Evolutionary conservation across 2,797 vertebrate genomes (phyloP).

Genomic region (Rhinogobio ventralis): DNA sequence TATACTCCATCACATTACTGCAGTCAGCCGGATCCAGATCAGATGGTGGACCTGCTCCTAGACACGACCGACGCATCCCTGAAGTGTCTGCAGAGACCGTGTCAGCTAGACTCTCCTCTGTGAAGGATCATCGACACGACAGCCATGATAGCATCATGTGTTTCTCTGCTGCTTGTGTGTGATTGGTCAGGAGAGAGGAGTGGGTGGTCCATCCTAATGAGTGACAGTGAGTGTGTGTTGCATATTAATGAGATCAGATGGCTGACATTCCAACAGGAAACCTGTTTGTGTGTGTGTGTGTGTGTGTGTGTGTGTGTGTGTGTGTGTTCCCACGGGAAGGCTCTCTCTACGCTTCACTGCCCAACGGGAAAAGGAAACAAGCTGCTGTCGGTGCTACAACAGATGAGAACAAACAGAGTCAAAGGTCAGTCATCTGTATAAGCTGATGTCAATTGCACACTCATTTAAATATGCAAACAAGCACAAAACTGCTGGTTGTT

Average conservation of each 20-base stretch:
- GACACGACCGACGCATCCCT: no score
- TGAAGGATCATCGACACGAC: no score
- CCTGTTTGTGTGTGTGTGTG: conserved; percentile 45
- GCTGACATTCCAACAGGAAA: conserved; percentile 9
- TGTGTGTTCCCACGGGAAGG: conserved; percentile 57
- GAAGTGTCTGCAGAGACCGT: no score
- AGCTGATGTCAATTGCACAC: conserved; percentile 74
- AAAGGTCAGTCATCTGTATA: conserved; percentile 66
- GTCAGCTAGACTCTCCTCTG: no score
- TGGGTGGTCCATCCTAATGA: neutral
- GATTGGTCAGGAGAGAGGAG: conserved; percentile 9
- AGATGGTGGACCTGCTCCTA: no score
- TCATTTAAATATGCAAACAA: conserved; percentile 66
- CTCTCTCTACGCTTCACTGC: conserved; percentile 63
- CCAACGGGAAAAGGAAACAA: conserved; percentile 62
- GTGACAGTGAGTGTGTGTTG: neutral
- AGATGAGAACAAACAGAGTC: conserved; percentile 71
- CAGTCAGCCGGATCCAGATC: no score
- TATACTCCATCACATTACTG: no score
- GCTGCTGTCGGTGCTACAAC: conserved; percentile 46
- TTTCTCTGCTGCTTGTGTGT: neutral
- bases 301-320: conserved; percentile 59
- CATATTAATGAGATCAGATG: conserved; percentile 28
- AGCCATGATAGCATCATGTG: no score
- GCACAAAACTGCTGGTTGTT: neutral